A percentile compares a stretch with the other conserved stretches of the same genome.
These are phyloP conservation scores for Okapia johnstoni DNA, from an alignment of 2,113 vertebrate genomes.

Conservation along the genomic window DNA sequence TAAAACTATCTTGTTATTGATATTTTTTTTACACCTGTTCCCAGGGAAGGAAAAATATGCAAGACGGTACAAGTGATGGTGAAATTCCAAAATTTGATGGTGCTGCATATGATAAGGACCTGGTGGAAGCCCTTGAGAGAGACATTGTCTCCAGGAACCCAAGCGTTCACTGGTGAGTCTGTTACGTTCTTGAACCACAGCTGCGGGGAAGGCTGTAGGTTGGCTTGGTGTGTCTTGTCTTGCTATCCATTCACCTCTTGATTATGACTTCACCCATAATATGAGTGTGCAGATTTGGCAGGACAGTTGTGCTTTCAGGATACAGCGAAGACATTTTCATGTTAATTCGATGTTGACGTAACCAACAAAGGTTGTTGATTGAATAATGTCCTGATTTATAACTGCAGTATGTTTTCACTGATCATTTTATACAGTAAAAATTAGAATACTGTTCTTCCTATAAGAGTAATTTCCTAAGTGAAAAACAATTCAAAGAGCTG, in stretches of 20 bases:
- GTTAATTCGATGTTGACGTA: constrained; percentile 26
- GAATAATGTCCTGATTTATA: constrained; percentile 55
- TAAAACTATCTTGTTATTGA: constrained; percentile 28
- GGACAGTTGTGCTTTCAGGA: background rate
- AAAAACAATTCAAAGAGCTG: constrained; percentile 36
- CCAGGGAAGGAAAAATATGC: constrained; percentile 87
- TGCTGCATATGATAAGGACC: constrained; percentile 91
- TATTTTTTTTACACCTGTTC: constrained; percentile 3
- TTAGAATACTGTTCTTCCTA: constrained; percentile 47
- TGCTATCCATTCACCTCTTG: background rate
- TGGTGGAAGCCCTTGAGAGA: constrained; percentile 94
- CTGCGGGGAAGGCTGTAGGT: background rate
- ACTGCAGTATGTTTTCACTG: constrained; percentile 45
- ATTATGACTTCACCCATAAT: constrained; percentile 42
- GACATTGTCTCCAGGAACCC: constrained; percentile 97
- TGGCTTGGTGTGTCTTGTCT: background rate
- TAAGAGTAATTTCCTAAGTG: constrained; percentile 24
- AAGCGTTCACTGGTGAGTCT: constrained; percentile 92
- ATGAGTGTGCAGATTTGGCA: background rate
- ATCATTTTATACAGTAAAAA: constrained; percentile 54
- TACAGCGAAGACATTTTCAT: constrained; percentile 42
- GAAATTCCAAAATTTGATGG: constrained; percentile 94
- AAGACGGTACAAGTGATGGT: constrained; percentile 83
- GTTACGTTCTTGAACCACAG: background rate
- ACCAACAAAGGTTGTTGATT: constrained; percentile 61